Evolutionary conservation across 2,888 invertebrate genomes (phyloP), one percentile per base, ranked within the genome.

Genomic region (Trachelus troglodyta): DNA sequence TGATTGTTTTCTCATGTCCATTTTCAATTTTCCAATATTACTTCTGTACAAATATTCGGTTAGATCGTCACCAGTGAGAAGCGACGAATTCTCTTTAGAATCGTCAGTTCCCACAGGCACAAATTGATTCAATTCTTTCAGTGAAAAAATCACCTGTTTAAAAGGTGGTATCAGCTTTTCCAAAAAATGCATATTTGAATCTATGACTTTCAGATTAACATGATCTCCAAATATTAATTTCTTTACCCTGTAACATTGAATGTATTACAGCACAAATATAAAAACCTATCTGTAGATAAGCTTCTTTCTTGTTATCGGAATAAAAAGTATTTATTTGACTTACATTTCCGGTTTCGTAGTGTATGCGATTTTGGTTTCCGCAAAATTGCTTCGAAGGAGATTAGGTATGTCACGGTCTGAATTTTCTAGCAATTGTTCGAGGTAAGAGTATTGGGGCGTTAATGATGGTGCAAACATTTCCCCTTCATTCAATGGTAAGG

Each of bases 401-500:
- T 76, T 80, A 11, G 91, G 89, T 23, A 89, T 56, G 74, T 87
- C 85, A 23, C 84, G 82, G 0, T 83, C 76, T 3, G 87, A 83
- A 83, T 90, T 74, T 12, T 86, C 78, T 69, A 88, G 69, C 34
- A 90, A 76, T 76, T 88, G 83, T 80, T 87, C 83, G 69, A 90
- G 82, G 76, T 90, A 89, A 12, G 89, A 88, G 76, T 85, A 78
- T 74, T 87, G 83, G 3, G 92, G 90, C 12, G 90, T 91, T 11
- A 89, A 75, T 4, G 92, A 90, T 11, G 91, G 86, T 34, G 83
- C 34, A 82, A 92, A 91, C 34, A 82, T 40, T 12, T 85, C 83
- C n/a, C 81, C 78, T 9, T 86, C 81, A 35, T 84, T 82, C 23
- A 83, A 30, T 11, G 83, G 76, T 33, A 78, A 33, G 23, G 83